Evolutionary conservation across 2,888 invertebrate genomes (phyloP).

Genomic region (Blera fallax): DNA sequence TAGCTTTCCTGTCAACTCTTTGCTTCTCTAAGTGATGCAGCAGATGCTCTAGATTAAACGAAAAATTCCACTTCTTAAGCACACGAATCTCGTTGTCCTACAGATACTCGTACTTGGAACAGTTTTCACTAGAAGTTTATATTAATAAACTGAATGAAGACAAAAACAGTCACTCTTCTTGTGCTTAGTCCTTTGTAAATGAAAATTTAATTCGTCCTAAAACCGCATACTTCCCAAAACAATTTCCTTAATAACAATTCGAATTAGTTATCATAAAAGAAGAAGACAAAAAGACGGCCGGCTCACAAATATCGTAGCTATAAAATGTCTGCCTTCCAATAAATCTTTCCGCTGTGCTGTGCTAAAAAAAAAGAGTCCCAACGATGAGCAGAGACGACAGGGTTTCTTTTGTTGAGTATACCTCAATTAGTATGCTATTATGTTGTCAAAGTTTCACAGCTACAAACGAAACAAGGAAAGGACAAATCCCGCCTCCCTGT

Average conservation of each 20-base stretch:
- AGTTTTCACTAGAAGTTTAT: too few relatives aligned
- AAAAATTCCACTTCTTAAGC: too few relatives aligned
- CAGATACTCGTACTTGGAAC: neutral
- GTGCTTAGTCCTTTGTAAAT: neutral
- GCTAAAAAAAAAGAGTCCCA: constrained; percentile 10
- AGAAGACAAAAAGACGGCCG: neutral
- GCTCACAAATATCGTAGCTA: constrained; percentile 6
- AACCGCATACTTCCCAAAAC: constrained; percentile 41
- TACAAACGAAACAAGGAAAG: constrained; percentile 28
- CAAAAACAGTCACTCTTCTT: neutral
- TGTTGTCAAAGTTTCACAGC: constrained; percentile 62
- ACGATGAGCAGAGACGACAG: neutral
- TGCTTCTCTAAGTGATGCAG: too few relatives aligned
- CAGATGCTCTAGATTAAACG: too few relatives aligned
- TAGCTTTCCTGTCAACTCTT: too few relatives aligned
- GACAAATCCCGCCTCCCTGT: constrained; percentile 28
- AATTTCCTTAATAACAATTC: constrained; percentile 51
- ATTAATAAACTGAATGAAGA: too few relatives aligned
- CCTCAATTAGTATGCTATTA: constrained; percentile 63
- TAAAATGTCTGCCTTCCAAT: constrained; percentile 15
- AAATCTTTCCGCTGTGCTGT: constrained; percentile 49
- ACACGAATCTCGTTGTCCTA: neutral
- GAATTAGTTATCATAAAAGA: constrained; percentile 5
- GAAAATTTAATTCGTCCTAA: constrained; percentile 2
- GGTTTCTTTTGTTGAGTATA: constrained; percentile 57